phyloP scores from a whole-genome alignment of 2,888 invertebrate genomes.

The Blomia tropicalis region DNA sequence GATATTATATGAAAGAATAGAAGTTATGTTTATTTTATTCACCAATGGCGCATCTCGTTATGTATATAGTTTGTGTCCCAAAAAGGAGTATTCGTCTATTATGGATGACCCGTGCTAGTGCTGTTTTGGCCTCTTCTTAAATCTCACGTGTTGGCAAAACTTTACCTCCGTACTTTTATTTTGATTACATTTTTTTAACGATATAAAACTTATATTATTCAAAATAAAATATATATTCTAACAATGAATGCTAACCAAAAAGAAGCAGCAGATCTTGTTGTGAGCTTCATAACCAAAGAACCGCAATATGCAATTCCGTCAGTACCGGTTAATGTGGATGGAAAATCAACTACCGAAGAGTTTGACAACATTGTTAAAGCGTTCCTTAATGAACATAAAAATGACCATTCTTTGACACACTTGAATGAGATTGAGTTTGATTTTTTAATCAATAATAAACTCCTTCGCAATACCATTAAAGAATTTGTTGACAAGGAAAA shows the following conservation, averaged over 20 bases:
- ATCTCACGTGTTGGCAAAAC: background rate
- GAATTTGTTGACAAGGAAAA: constrained; percentile 27
- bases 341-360: constrained; percentile 24
- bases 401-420: constrained; percentile 31
- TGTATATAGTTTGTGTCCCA: no score
- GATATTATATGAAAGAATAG: no score
- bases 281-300: constrained; percentile 22
- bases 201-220: background rate
- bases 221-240: no score
- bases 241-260: no score
- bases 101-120: no score
- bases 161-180: background rate
- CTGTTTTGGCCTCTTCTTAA: no score
- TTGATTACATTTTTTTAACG: background rate
- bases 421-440: constrained; percentile 52
- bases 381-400: constrained; percentile 27
- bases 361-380: constrained; percentile 27
- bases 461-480: constrained; percentile 55
- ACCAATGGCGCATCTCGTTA: no score
- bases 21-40: no score
- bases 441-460: constrained; percentile 67
- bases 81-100: no score
- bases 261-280: constrained; percentile 3
- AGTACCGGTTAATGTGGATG: constrained; percentile 20
- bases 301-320: constrained; percentile 27